A percentile compares a stretch with the other conserved stretches of the same genome.
Conservation (phyloP, 2,113 vertebrate species). For the Oreocharis arfaki region DNA sequence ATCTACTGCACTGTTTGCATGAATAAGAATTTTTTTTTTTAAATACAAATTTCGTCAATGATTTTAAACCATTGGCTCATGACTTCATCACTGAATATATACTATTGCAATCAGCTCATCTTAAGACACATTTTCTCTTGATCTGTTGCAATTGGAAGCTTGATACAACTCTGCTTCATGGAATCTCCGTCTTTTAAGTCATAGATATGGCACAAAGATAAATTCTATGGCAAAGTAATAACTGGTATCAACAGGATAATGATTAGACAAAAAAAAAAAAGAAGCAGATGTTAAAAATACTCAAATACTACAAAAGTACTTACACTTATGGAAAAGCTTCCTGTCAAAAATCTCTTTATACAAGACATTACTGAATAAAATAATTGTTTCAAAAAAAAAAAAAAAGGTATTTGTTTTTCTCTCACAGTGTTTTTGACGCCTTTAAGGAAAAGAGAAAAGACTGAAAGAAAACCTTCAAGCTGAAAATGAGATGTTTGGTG, state of each 20-base stretch:
- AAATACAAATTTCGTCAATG: background rate
- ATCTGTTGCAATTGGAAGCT: background rate
- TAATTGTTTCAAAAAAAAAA: background rate
- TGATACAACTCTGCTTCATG: background rate
- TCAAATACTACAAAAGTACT: background rate
- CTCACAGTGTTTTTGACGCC: background rate
- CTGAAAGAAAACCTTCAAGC: background rate
- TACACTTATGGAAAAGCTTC: background rate
- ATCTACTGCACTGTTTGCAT: background rate
- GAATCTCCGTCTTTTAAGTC: background rate
- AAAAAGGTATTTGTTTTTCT: background rate
- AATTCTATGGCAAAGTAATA: background rate
- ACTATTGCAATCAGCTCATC: background rate
- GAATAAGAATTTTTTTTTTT: background rate
- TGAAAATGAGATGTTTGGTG: background rate
- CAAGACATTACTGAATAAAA: accelerated
- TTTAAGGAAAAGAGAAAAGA: background rate
- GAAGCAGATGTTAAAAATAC: background rate
- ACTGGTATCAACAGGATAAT: background rate
- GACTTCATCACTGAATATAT: background rate
- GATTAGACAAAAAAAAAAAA: background rate
- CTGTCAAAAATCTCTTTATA: background rate
- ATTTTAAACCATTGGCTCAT: background rate
- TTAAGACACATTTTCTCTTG: background rate
- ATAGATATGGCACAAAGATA: background rate